Base-by-base conservation (phyloP, 92 coral and sea anemone genomes). In the Siderastrea radians region DNA sequence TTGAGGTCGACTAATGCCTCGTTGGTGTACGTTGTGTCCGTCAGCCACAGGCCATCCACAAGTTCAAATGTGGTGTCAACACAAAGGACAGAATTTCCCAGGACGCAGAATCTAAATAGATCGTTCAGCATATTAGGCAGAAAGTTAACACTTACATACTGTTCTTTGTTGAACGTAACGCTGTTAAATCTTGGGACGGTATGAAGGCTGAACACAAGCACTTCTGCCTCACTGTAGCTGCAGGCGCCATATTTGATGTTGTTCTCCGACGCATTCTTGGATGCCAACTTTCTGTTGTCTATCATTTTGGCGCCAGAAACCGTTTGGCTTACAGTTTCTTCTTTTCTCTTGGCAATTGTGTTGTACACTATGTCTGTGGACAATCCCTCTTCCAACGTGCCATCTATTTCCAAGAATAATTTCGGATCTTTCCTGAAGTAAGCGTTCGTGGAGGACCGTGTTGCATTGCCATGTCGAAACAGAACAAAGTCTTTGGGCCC, bases 1-100 rank as follows among this genome's bases (percentile, higher is more conserved):
- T 88, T 83, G 1, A 65, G 48, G 49, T 84, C 90, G 44, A 89
- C 70, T 19, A 92, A 88, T 0, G 95, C 90, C 67, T 92, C 91
- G 79, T 92, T 88, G 51, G 89, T 77, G 72, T 79, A 88, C 16
- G 88, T 92, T 4, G 90, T 92, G 76, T 92, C 87, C 14, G 92
- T 92, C 61, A 92, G 75, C 95, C 95, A 92, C 17, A 92, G 95
- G 43, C 92, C 92, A 62, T 88, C 87, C n/a, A 88, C 95, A 63
- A 92, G 90, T 79, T 92, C 92, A 75, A 92, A 88, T 65, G 93
- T 92, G 60, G 88, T 92, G 80, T 92, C 93, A 46, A 92, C 86
- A 43, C 92, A 79, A 46, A 80, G 84, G 49, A 92, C 68, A 59
- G 87, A 74, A 80, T 92, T 84, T 43, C 90, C 92, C 48, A 63